Percentiles rank a stretch among this genome's conserved stretches.
phyloP scores from a whole-genome alignment of 2,888 invertebrate species.

The Rhorus exstirpatorius region DNA sequence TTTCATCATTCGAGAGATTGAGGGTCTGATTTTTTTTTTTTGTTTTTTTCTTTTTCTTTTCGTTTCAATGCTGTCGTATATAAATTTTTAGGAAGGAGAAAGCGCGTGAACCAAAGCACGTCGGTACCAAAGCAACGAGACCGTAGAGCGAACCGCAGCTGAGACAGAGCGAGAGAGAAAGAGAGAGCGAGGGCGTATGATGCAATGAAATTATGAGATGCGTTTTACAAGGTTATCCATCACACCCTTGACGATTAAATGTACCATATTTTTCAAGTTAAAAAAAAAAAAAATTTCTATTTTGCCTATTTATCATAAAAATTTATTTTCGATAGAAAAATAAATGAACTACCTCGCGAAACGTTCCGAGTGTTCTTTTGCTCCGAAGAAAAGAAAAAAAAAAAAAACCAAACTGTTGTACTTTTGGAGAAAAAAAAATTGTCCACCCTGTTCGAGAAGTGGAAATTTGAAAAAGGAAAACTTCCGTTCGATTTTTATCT shows the following conservation, averaged over 20 bases:
- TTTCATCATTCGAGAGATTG: slow-evolving; percentile 1
- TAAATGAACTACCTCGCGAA: not conserved
- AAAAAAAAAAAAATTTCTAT: not conserved
- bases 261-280: not conserved
- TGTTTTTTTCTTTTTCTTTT: slow-evolving; percentile 25
- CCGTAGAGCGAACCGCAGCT: slow-evolving; percentile 64
- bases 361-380: not conserved
- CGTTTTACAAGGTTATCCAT: slow-evolving; percentile 23
- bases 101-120: slow-evolving; percentile 62
- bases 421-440: no score
- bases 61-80: slow-evolving; percentile 29
- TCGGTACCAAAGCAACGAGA: slow-evolving; percentile 61
- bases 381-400: no score
- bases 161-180: slow-evolving; percentile 43
- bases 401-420: no score
- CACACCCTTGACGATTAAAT: slow-evolving; percentile 35
- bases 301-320: no score
- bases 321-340: not conserved
- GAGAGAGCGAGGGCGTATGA: slow-evolving; percentile 45
- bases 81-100: slow-evolving; percentile 52
- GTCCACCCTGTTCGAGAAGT: no score
- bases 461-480: no score
- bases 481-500: no score
- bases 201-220: slow-evolving; percentile 58
- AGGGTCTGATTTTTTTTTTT: no score